Evolutionary conservation across 2,113 vertebrate genomes (phyloP).

Genomic region (Hystrix cristata): DNA sequence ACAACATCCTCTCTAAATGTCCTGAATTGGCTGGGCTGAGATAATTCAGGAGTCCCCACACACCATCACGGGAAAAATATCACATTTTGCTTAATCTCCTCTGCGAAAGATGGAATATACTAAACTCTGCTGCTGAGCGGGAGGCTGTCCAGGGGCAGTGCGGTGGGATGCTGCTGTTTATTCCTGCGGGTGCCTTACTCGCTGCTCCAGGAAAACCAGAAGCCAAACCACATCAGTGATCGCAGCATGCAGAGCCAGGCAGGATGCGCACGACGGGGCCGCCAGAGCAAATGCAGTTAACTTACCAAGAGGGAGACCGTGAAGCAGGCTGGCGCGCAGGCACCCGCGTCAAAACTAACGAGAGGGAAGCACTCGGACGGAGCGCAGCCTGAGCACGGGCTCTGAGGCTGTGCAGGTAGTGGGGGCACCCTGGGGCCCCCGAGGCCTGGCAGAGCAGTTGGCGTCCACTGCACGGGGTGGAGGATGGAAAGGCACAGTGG

Average conservation of each 20-base stretch:
- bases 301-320: conserved; percentile 24
- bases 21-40: neutral
- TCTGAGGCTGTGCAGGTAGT: neutral
- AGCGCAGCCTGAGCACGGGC: neutral
- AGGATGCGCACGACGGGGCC: conserved; percentile 62
- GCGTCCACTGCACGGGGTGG: too few relatives aligned
- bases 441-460: neutral
- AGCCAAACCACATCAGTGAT: conserved; percentile 63
- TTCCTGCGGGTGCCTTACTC: neutral
- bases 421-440: neutral
- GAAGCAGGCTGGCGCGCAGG: neutral
- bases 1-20: conserved; percentile 7
- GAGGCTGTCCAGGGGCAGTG: conserved; percentile 40
- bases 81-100: conserved; percentile 19
- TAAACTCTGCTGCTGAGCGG: conserved; percentile 11
- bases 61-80: neutral
- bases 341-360: neutral
- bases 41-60: conserved; percentile 1
- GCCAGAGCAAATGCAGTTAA: conserved; percentile 51
- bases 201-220: conserved; percentile 64
- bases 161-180: neutral
- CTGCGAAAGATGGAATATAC: neutral
- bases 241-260: conserved; percentile 24
- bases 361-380: neutral
- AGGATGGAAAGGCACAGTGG: neutral